Evolutionary conservation across 1,140 invertebrate genomes (phyloP), one percentile per base, ranked within the genome.

Genomic region (Lepidurus packardi): DNA sequence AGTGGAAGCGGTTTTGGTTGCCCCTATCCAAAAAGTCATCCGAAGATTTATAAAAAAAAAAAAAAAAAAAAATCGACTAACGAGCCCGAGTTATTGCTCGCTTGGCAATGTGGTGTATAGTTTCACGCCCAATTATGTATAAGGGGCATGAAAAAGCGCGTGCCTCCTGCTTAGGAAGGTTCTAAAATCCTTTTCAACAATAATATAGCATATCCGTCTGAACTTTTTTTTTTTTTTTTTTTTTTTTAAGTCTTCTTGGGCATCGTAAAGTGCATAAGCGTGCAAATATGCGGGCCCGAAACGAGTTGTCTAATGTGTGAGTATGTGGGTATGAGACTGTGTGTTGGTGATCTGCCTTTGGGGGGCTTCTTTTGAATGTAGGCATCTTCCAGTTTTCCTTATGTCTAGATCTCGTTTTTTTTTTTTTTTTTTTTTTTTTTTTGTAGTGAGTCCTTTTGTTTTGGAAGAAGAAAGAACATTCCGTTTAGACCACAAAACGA

Each of bases 111-210:
- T 21, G 53, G 16, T 65, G 21, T 65, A 21, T n/a, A n/a, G 53
- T 65, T 65, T 65, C 53, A 21, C 53, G 53, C 53, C 53, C 53
- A 65, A 65, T 65, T 65, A 65, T 65, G 53, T 16, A 13, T 9
- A 16, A 10, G 53, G 53, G 6, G 8, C 16, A 16, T 16, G 53
- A 65, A 65, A 65, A 65, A 65, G 53, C 53, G 53, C 53, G 53
- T 65, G 53, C 53, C 21, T 21, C 53, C 16, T 65, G 53, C 16
- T 16, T 4, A 21, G 13, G 16, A 16, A 7, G 21, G 16, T 21
- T 16, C 21, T 65, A 7, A n/a, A 65, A 65, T 4, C 53, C 45
- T 65, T 13, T 65, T n/a, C 21, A 65, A 9, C 53, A 13, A n/a
- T 13, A 65, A 65, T 65, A 47, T 47, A 10, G 16, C 16, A 10